These are phyloP conservation scores for Pluvialis apricaria DNA, from an alignment of 2,113 vertebrate genomes.

Conservation along the genomic window DNA sequence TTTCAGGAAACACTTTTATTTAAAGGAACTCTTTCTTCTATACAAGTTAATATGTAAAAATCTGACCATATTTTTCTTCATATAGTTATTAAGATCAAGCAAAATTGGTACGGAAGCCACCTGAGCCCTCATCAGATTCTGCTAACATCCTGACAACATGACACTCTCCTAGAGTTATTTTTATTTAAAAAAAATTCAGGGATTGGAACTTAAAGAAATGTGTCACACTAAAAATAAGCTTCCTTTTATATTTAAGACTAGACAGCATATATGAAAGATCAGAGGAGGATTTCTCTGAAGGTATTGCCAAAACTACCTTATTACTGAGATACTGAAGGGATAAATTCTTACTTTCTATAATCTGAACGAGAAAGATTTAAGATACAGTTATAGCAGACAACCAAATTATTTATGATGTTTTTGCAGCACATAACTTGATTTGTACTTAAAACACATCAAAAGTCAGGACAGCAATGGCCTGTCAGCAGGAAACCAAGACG, in stretches of 20 bases:
- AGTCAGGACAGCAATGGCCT: neutral
- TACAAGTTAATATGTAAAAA: neutral
- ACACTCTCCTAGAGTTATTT: neutral
- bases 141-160: neutral
- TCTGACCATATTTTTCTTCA: neutral
- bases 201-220: neutral
- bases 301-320: neutral
- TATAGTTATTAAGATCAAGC: neutral
- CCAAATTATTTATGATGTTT: constrained; percentile 34
- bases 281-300: constrained; percentile 7
- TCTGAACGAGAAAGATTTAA: neutral
- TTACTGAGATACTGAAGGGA: neutral
- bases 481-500: neutral
- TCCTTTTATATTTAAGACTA: constrained; percentile 5
- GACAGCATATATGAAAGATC: neutral
- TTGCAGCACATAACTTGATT: neutral
- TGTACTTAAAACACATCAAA: neutral
- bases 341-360: neutral
- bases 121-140: neutral
- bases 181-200: neutral
- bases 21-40: neutral
- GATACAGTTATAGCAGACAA: neutral
- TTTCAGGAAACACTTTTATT: neutral
- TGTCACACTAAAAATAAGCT: neutral
- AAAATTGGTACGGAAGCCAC: neutral